These are phyloP conservation scores for Ophion ellenae DNA, from an alignment of 2,888 invertebrate genomes.

Conservation along the genomic window DNA sequence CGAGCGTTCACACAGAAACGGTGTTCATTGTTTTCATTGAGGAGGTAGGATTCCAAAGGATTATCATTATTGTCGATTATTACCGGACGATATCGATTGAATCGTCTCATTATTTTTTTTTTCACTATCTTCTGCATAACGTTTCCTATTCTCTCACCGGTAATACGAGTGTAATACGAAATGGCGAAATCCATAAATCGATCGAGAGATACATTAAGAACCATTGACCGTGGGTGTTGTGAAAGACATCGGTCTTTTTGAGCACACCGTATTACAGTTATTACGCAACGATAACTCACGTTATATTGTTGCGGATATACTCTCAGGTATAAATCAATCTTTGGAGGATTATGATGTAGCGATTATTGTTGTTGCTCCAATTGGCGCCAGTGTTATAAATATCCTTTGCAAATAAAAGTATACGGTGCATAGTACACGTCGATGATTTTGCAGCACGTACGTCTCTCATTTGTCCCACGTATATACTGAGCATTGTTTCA, in stretches of 20 bases:
- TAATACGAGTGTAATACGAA: slow-evolving; percentile 22
- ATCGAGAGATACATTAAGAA: slow-evolving; percentile 25
- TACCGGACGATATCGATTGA: neutral
- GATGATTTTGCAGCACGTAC: neutral
- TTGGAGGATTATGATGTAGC: slow-evolving; percentile 15
- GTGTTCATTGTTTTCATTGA: neutral
- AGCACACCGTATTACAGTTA: slow-evolving; percentile 4
- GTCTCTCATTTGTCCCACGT: slow-evolving; percentile 11
- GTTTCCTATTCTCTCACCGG: neutral
- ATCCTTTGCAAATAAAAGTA: slow-evolving; percentile 1
- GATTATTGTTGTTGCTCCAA: neutral
- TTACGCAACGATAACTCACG: slow-evolving; percentile 11
- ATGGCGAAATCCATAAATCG: slow-evolving; percentile 28
- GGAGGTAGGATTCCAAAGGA: neutral
- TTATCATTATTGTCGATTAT: neutral
- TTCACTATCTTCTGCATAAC: neutral
- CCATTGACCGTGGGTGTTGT: slow-evolving; percentile 16
- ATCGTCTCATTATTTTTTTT: neutral
- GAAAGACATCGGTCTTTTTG: slow-evolving; percentile 18
- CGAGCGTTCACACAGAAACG: too few species aligned
- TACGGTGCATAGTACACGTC: neutral
- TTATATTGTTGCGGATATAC: slow-evolving; percentile 30
- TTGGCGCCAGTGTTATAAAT: slow-evolving; percentile 17
- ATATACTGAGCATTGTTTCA: neutral
- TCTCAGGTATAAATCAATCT: slow-evolving; percentile 27